A percentile compares a stretch with the other conserved stretches of the same genome.
These are phyloP conservation scores for Ypsolopha sequella DNA, from an alignment of 2,888 invertebrate genomes.

Conservation along the genomic window DNA sequence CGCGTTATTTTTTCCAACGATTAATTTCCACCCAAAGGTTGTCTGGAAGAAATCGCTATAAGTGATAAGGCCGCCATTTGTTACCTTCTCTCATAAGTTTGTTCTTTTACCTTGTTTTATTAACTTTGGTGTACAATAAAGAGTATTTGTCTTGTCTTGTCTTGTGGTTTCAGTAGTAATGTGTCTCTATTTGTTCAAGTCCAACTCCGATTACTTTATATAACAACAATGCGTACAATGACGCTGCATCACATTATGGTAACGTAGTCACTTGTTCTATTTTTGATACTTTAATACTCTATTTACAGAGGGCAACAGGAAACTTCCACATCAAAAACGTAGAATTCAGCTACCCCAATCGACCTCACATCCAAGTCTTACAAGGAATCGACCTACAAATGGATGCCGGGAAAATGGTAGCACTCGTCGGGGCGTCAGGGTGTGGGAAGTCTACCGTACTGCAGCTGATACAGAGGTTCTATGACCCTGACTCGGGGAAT, in stretches of 20 bases:
- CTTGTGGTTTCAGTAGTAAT: no score
- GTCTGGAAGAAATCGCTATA: no score
- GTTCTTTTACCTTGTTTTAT: no score
- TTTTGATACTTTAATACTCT: background rate
- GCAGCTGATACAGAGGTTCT: slow-evolving; percentile 76
- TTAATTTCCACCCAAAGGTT: no score
- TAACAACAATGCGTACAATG: no score
- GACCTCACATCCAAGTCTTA: slow-evolving; percentile 74
- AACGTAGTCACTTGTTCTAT: background rate
- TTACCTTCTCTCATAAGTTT: no score
- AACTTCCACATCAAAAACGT: slow-evolving; percentile 71
- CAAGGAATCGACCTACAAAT: slow-evolving; percentile 72
- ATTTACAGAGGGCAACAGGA: slow-evolving; percentile 58
- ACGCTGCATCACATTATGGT: background rate
- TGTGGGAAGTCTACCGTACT: slow-evolving; percentile 79
- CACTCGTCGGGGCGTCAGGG: slow-evolving; percentile 73
- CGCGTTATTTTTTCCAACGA: no score
- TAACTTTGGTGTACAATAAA: no score
- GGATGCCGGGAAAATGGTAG: slow-evolving; percentile 74
- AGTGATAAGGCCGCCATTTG: no score
- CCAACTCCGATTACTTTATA: no score
- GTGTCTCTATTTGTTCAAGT: no score
- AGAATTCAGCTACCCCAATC: slow-evolving; percentile 78
- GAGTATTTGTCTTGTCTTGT: no score
- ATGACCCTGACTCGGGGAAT: slow-evolving; percentile 71